Evolutionary conservation across 2,113 vertebrate genomes (phyloP), one percentile per base, ranked within the genome.

Genomic region (Fregetta grallaria): DNA sequence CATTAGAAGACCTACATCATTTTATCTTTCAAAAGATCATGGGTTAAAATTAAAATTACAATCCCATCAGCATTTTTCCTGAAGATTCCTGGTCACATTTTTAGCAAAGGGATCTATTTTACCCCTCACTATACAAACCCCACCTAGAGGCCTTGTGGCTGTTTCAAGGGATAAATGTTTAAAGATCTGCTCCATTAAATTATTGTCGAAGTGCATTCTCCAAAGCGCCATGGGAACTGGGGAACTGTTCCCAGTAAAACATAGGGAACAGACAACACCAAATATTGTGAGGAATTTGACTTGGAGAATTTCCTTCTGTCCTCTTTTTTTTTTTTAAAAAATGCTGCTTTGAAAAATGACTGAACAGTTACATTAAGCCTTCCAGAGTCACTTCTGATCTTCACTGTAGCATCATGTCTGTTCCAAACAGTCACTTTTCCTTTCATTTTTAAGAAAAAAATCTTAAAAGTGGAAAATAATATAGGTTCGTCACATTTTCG

Each of bases 341-440:
- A 67, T 62, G 7, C 2, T 93, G 47, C 44, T 95, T 45, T 68
- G 68, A 45, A 84, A 95, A 97, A 92, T 49, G 6, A 47, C 82
- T 89, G 49, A 78, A n/a, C 4, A 73, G 40, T 22, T 89, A 38
- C n/a, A 49, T 90, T 88, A 68, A 93, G 55, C 53, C 70, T 92
- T 81, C 27, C 61, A 88, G 47, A 96, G 23, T 75, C 59, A 89
- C 52, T 77, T 96, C 77, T 92, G 52, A 84, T 86, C 90, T 87
- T 86, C 42, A 65, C 36, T 75, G 56, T 10, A 90, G 47, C 27
- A 73, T 86, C 92, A 88, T n/a, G 1, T 81, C 76, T 86, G 15
- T 70, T 95, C 73, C 74, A 49, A 79, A 82, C 65, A 79, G 70
- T 85, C 44, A 87, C 2, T n/a, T 80, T 94, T 59, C 20, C 56